Evolutionary conservation across 2,797 vertebrate species (phyloP).

Genomic region (Anolis apletophallus): DNA sequence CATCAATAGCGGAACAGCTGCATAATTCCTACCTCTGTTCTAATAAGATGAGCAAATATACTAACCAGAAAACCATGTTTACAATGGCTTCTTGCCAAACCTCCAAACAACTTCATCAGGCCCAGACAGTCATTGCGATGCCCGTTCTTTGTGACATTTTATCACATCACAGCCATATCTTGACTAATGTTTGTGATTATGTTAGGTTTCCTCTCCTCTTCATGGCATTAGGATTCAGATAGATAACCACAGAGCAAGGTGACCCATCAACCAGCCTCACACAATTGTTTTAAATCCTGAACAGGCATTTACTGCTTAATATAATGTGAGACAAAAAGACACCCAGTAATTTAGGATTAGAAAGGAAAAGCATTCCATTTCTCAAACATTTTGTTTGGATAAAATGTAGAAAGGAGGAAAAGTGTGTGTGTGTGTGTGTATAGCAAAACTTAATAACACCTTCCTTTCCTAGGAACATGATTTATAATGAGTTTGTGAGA

Average conservation of each 20-base stretch:
- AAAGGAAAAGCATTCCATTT: constrained; percentile 77
- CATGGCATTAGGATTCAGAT: constrained; percentile 57
- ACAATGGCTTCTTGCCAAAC: constrained; percentile 65
- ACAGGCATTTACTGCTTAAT: constrained; percentile 59
- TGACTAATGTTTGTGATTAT: constrained; percentile 52
- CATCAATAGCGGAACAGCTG: too few relatives aligned
- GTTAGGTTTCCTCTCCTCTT: constrained; percentile 48
- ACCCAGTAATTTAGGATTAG: constrained; percentile 71
- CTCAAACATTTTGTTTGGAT: constrained; percentile 72
- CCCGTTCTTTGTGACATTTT: constrained; percentile 61
- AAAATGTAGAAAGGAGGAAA: constrained; percentile 78
- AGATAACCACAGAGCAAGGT: constrained; percentile 69
- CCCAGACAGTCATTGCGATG: constrained; percentile 18
- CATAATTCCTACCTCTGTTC: too few relatives aligned
- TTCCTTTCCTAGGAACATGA: constrained; percentile 77
- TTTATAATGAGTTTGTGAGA: constrained; percentile 83
- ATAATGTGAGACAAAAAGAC: constrained; percentile 48
- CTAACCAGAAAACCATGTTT: constrained; percentile 47
- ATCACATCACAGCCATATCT: constrained; percentile 63
- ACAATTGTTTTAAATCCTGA: constrained; percentile 63
- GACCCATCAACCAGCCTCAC: constrained; percentile 67
- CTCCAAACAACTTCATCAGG: constrained; percentile 69
- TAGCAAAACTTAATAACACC: constrained; percentile 80
- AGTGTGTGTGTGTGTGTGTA: constrained; percentile 68
- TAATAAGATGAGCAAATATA: too few relatives aligned